phyloP scores from a whole-genome alignment of 2,113 vertebrate genomes.

The Aegotheles bennettii region DNA sequence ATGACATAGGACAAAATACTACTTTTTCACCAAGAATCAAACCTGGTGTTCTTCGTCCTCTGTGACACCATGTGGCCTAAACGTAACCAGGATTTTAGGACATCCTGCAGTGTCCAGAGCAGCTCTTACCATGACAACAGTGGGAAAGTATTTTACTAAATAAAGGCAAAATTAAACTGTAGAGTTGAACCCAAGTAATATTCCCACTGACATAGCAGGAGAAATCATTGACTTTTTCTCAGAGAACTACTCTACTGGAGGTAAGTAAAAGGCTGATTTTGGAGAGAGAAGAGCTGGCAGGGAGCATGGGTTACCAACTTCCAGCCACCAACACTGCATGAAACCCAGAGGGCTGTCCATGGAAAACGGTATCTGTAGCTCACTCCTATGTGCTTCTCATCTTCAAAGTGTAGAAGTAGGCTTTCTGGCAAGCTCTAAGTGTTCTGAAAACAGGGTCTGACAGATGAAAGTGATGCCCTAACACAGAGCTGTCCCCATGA shows the following conservation, averaged over 20 bases:
- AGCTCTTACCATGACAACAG: background rate
- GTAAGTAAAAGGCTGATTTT: background rate
- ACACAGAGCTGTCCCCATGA: background rate
- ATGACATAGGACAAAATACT: slow-evolving; percentile 38
- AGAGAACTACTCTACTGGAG: background rate
- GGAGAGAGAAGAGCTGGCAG: background rate
- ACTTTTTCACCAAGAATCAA: slow-evolving; percentile 43
- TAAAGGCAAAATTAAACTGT: background rate
- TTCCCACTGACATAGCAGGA: background rate
- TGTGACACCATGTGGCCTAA: background rate
- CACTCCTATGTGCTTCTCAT: background rate
- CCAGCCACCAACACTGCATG: background rate
- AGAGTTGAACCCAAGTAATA: background rate
- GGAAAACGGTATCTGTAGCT: background rate
- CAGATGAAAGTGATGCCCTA: background rate
- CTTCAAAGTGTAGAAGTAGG: background rate
- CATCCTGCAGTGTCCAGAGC: background rate
- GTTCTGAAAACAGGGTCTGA: background rate
- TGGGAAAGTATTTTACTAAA: background rate
- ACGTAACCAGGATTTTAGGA: background rate
- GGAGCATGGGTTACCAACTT: background rate
- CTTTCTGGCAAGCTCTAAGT: background rate
- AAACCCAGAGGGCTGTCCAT: background rate
- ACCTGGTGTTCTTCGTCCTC: slow-evolving; percentile 26
- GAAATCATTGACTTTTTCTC: background rate